phyloP scores from a whole-genome alignment of 2,888 invertebrate species.

The Diaprepes abbreviatus region DNA sequence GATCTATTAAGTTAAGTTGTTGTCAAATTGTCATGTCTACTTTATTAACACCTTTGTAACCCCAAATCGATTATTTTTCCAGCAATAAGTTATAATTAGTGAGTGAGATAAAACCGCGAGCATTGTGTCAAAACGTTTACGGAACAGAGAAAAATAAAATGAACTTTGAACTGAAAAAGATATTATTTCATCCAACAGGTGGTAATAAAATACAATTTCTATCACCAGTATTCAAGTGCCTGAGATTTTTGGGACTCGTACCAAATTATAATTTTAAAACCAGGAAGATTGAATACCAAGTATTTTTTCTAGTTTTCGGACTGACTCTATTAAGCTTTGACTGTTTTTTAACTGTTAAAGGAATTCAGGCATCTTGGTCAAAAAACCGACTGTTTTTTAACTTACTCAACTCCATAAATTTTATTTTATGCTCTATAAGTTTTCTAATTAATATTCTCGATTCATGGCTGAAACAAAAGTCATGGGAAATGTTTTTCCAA shows the following conservation, averaged over 20 bases:
- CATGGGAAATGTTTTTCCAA: background rate
- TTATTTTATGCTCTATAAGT: background rate
- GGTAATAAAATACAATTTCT: slow-evolving; percentile 19
- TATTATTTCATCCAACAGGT: background rate
- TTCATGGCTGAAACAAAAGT: background rate
- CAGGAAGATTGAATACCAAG: background rate
- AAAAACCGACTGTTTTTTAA: background rate
- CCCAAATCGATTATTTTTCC: no score
- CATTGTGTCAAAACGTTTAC: no score
- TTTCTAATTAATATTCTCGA: background rate
- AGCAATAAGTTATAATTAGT: no score
- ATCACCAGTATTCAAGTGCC: background rate
- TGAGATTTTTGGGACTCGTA: slow-evolving; percentile 9
- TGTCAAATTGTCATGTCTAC: no score
- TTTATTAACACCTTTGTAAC: no score
- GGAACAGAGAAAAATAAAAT: no score
- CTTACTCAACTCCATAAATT: background rate
- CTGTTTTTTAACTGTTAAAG: background rate
- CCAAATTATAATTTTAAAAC: slow-evolving; percentile 10
- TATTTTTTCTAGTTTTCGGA: background rate
- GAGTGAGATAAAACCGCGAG: no score
- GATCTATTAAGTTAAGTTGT: no score
- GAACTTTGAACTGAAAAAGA: background rate
- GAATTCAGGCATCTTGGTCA: background rate
- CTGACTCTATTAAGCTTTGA: background rate